phyloP scores from a whole-genome alignment of 2,113 vertebrate species.

The Saccopteryx leptura region DNA sequence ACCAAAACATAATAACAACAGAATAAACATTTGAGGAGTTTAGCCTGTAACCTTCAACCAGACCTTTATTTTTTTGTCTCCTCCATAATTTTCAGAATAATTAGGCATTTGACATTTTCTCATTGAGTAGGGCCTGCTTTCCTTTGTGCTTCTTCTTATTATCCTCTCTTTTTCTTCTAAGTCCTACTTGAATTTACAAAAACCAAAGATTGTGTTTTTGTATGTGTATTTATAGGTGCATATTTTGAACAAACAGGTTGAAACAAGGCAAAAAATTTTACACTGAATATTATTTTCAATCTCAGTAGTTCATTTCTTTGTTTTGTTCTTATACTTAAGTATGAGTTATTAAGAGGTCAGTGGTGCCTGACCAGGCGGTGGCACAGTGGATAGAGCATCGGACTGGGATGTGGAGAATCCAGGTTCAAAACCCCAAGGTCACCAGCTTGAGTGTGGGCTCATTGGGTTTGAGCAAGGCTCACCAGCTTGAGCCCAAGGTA shows the following conservation, averaged over 20 bases:
- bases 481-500: no score
- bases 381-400: no score
- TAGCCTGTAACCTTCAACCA: not conserved
- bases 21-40: not conserved
- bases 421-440: no score
- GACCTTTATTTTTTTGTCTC: not conserved
- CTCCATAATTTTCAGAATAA: not conserved
- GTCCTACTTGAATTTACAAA: not conserved
- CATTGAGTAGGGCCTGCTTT: not conserved
- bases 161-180: slow-evolving; percentile 17
- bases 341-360: slow-evolving; percentile 27
- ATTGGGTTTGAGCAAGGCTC: no score
- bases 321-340: not conserved
- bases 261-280: not conserved
- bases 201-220: not conserved
- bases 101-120: slow-evolving; percentile 52
- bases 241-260: not conserved
- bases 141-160: not conserved
- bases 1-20: not conserved
- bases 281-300: not conserved
- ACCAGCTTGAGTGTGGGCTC: no score
- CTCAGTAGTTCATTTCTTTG: not conserved
- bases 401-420: no score
- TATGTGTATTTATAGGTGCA: not conserved
- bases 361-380: not conserved